phyloP scores from a whole-genome alignment of 2,797 vertebrate genomes.

The Rhinophrynus dorsalis region DNA sequence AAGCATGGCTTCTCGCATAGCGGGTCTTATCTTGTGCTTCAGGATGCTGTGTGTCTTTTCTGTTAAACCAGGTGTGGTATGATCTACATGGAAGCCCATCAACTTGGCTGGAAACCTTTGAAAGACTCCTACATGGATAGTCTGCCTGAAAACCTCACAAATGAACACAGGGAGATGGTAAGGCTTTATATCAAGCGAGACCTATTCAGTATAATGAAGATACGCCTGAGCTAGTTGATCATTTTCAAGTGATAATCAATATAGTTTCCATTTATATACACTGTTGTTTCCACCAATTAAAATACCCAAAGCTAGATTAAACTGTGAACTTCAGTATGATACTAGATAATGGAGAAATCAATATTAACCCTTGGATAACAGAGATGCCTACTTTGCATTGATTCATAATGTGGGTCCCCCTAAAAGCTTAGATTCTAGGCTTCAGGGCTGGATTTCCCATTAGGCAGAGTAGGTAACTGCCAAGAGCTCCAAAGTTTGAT shows the following conservation, averaged over 20 bases:
- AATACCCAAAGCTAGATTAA: neutral
- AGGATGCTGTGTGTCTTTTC: slow-evolving; percentile 25
- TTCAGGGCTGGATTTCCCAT: too few relatives aligned
- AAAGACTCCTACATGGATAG: slow-evolving; percentile 89
- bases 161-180: slow-evolving; percentile 81
- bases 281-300: too few relatives aligned
- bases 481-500: too few relatives aligned
- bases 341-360: too few relatives aligned
- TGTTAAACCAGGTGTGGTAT: slow-evolving; percentile 82
- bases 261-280: too few relatives aligned
- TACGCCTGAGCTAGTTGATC: neutral
- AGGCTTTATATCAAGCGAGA: slow-evolving; percentile 32
- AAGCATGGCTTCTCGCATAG: neutral
- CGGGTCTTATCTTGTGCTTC: neutral
- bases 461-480: too few relatives aligned
- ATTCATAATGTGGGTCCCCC: too few relatives aligned
- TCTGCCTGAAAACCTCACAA: slow-evolving; percentile 71
- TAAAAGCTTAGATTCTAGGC: too few relatives aligned
- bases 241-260: too few relatives aligned
- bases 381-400: too few relatives aligned
- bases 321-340: neutral
- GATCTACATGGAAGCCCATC: slow-evolving; percentile 94
- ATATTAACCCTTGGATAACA: too few relatives aligned
- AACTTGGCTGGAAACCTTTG: slow-evolving; percentile 87
- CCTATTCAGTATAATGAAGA: neutral